Evolutionary conservation across 2,797 vertebrate species (phyloP).

Genomic region (Protonibea diacanthus): DNA sequence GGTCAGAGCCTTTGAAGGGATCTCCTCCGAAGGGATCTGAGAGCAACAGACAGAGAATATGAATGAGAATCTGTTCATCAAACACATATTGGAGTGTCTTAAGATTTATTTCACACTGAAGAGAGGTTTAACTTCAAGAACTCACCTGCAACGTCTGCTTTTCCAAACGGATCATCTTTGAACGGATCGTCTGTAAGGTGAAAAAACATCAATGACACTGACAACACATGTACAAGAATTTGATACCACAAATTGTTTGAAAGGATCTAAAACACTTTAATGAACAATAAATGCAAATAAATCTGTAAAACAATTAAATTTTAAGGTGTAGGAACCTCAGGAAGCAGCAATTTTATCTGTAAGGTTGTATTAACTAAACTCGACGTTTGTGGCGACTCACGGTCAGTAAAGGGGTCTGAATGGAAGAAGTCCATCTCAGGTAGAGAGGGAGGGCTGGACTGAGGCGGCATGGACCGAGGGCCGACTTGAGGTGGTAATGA

Average conservation of each 20-base stretch:
- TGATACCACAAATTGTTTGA: background rate
- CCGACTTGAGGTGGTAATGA: constrained; percentile 85
- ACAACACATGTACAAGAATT: background rate
- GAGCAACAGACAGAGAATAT: constrained; percentile 1
- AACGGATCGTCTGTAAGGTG: constrained; percentile 92
- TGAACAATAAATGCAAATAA: background rate
- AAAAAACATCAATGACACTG: background rate
- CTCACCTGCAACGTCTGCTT: constrained; percentile 89
- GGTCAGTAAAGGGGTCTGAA: constrained; percentile 94
- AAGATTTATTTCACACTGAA: background rate
- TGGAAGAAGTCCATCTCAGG: constrained; percentile 94
- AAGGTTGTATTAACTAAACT: background rate
- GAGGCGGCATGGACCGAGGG: constrained; percentile 70
- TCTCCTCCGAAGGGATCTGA: constrained; percentile 96
- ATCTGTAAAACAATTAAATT: background rate
- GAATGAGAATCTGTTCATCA: background rate
- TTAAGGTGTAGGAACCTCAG: background rate
- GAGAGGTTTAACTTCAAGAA: background rate
- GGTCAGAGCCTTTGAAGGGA: constrained; percentile 98
- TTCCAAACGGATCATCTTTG: constrained; percentile 97
- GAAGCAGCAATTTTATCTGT: background rate
- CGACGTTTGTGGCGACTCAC: constrained; percentile 85
- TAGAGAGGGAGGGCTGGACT: constrained; percentile 85
- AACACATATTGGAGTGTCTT: background rate
- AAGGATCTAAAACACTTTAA: background rate